Conservation (phyloP, 92 coral and sea anemone genomes). For the Actinernus sp. region DNA sequence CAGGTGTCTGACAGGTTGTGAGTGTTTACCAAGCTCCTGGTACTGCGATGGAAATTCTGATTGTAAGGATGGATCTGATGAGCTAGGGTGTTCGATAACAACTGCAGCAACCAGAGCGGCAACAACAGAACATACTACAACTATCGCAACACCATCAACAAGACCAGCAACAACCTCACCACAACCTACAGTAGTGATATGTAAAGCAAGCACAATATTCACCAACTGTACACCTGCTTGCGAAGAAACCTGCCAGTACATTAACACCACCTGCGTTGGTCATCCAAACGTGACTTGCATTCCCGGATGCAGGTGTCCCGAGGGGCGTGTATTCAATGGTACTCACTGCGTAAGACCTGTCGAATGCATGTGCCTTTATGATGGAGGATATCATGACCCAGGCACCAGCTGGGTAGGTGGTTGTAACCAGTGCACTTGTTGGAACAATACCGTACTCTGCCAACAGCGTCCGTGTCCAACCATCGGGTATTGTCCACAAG, state of each 20-base stretch:
- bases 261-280: conserved; percentile 58
- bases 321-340: conserved; percentile 80
- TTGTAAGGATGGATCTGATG: conserved; percentile 59
- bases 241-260: conserved; percentile 78
- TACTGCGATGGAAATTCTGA: conserved; percentile 55
- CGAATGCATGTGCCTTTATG: conserved; percentile 71
- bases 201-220: conserved; percentile 44
- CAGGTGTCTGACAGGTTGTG: conserved; percentile 30
- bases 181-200: conserved; percentile 13
- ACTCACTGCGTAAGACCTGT: conserved; percentile 77
- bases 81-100: conserved; percentile 30
- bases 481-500: conserved; percentile 54
- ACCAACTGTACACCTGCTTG: conserved; percentile 69
- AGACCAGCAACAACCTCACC: neutral
- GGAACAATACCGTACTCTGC: conserved; percentile 83
- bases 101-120: neutral
- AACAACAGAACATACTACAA: conserved; percentile 12
- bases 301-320: conserved; percentile 81
- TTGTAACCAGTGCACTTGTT: conserved; percentile 79
- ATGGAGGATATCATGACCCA: conserved; percentile 62
- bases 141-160: conserved; percentile 2
- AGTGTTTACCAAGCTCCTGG: conserved; percentile 43
- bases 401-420: conserved; percentile 77
- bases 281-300: conserved; percentile 26
- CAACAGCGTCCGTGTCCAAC: conserved; percentile 64